A percentile compares a stretch with the other conserved stretches of the same genome.
Conservation (phyloP, 2,888 invertebrate species). For the Cheilosia vulpina region DNA sequence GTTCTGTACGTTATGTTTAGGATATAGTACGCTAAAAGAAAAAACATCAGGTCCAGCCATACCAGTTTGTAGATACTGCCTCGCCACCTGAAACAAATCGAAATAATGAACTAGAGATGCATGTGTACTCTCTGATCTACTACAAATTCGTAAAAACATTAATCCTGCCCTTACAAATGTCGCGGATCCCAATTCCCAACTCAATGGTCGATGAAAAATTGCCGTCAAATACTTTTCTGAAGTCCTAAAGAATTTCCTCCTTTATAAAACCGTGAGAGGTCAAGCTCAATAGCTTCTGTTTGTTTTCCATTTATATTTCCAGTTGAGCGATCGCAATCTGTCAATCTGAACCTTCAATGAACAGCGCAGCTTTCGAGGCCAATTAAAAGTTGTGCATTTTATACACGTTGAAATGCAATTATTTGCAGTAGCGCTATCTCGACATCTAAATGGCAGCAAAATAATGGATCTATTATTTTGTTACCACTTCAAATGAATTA, state of each 20-base stretch:
- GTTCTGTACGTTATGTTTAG: constrained; percentile 92
- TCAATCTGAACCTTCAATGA: constrained; percentile 3
- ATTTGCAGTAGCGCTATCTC: background rate
- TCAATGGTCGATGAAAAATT: no score
- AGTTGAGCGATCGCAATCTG: constrained; percentile 5
- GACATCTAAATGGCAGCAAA: background rate
- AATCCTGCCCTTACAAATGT: no score
- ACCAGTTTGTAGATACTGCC: constrained; percentile 97
- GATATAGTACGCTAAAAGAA: constrained; percentile 90
- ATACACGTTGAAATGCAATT: background rate
- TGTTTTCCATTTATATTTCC: constrained; percentile 2
- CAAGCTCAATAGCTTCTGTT: background rate
- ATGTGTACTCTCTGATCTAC: background rate
- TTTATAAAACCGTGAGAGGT: no score
- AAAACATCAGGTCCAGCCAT: constrained; percentile 94
- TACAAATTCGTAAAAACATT: no score
- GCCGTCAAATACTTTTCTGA: no score
- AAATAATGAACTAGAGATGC: constrained; percentile 29
- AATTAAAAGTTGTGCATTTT: constrained; percentile 9
- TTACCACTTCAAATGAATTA: background rate
- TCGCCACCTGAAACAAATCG: constrained; percentile 89
- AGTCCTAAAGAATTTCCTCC: no score
- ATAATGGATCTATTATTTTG: background rate
- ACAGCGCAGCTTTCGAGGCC: background rate
- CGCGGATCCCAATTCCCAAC: no score